These are phyloP conservation scores for Collichthys lucidus DNA, from an alignment of 2,113 vertebrate genomes.

Conservation along the genomic window DNA sequence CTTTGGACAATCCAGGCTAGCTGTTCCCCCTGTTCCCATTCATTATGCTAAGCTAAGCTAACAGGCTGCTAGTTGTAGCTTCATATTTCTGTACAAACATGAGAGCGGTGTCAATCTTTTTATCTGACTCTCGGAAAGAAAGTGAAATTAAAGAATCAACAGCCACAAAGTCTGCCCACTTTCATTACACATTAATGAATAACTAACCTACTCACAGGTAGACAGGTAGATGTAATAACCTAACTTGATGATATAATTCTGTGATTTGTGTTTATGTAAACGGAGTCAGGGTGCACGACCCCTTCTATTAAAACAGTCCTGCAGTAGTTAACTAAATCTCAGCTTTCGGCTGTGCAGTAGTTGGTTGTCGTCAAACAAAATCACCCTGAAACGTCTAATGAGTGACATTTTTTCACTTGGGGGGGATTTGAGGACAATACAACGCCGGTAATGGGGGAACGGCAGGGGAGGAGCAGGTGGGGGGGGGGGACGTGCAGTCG, in stretches of 20 bases:
- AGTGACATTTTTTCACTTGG: slow-evolving; percentile 61
- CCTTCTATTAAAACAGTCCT: background rate
- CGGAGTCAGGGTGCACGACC: background rate
- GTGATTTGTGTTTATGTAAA: slow-evolving; percentile 17
- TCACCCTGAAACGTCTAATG: slow-evolving; percentile 49
- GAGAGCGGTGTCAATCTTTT: background rate
- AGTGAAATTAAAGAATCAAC: background rate
- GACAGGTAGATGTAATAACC: background rate
- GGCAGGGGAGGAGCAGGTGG: slow-evolving; percentile 53
- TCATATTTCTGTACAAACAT: background rate
- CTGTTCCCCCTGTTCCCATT: background rate
- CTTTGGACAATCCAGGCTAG: background rate
- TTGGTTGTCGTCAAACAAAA: slow-evolving; percentile 52
- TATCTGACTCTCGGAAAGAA: background rate
- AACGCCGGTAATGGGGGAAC: slow-evolving; percentile 44
- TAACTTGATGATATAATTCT: slow-evolving; percentile 30
- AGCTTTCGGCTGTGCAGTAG: background rate
- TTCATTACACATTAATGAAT: background rate
- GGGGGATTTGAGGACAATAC: slow-evolving; percentile 57
- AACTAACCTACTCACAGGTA: background rate
- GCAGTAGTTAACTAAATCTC: slow-evolving; percentile 21
- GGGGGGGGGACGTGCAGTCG: slow-evolving; percentile 36
- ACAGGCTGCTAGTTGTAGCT: background rate
- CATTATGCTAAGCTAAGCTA: slow-evolving; percentile 8
- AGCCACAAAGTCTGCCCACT: background rate